Base-by-base conservation (phyloP, 2,888 invertebrate species). In the Cosmia pyralina region DNA sequence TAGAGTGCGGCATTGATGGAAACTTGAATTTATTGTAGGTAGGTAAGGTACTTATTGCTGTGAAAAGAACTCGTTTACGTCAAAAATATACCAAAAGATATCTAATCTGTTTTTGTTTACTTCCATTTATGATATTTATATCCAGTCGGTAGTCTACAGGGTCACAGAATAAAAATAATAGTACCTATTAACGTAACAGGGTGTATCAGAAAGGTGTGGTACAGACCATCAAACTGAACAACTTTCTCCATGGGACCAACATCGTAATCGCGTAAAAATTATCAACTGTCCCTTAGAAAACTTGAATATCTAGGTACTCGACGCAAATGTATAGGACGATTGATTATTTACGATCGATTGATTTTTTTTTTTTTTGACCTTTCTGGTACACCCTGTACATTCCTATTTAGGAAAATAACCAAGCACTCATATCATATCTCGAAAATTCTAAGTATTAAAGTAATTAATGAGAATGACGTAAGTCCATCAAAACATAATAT, bases 391-490 rank as follows among this genome's bases (percentile, higher is more conserved):
- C 28, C 28, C 28, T 28, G 28, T 28, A 28, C 3, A 28, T 28
- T 2, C 28, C 28, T 28, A 28, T 3, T 2, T 19, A n/a, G 63
- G 53, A 64, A 74, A 69, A 55, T 66, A 66, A 62, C 62, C 10
- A 50, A 46, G 2, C 63, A 38, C 28, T 1, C 34, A 28, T 38
- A 8, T 17, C 38, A 53, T 19, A 68, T 68, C 53, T 28, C 10
- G 11, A 41, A 48, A 55, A 15, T 48, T 62, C 53, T 66, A 41
- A 70, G 60, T 55, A 68, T 52, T 65, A 48, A 62, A 50, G 44
- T 50, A 67, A 79, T 75, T 70, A 80, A 72, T 28, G 28, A 28
- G 28, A 28, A 28, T 80, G 72, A 72, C 69, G 77, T 22, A 69
- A 57, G n/a, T 11, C n/a, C n/a, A 69, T 60, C 48, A 65, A 74